Conservation (phyloP, 2,113 vertebrate genomes). For the Semnornis frantzii region DNA sequence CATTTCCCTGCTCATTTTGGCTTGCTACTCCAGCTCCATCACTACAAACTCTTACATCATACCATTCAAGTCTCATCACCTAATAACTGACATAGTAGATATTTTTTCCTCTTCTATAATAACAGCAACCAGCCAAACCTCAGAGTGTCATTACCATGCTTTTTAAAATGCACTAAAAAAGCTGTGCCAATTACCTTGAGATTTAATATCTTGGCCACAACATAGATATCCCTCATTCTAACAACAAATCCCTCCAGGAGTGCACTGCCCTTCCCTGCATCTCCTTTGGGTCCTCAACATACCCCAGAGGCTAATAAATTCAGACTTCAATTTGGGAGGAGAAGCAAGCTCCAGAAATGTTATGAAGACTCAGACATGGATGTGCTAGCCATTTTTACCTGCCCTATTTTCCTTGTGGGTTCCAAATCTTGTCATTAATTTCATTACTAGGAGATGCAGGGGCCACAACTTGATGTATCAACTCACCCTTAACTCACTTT, state of each 20-base stretch:
- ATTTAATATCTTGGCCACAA: constrained; percentile 33
- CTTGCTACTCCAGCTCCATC: constrained; percentile 33
- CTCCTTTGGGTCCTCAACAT: not conserved
- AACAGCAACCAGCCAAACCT: constrained; percentile 44
- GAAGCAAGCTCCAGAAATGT: not conserved
- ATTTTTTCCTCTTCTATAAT: not conserved
- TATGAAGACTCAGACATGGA: not conserved
- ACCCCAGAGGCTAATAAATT: not conserved
- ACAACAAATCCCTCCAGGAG: not conserved
- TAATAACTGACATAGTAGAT: constrained; percentile 12
- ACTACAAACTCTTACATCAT: not conserved
- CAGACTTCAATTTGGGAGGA: not conserved
- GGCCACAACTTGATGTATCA: not conserved
- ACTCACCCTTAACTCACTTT: not conserved
- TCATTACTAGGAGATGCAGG: not conserved
- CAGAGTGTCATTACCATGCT: constrained; percentile 36
- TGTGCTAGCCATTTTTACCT: not conserved
- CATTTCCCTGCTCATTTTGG: constrained; percentile 50
- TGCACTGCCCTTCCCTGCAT: accelerated
- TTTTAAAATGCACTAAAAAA: constrained; percentile 46
- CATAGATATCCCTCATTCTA: not conserved
- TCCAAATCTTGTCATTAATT: not conserved
- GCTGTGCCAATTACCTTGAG: constrained; percentile 6
- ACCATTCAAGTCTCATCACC: constrained; percentile 11
- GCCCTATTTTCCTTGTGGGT: not conserved